Evolutionary conservation across 2,797 vertebrate genomes (phyloP).

Genomic region (Enteromius viviparus): DNA sequence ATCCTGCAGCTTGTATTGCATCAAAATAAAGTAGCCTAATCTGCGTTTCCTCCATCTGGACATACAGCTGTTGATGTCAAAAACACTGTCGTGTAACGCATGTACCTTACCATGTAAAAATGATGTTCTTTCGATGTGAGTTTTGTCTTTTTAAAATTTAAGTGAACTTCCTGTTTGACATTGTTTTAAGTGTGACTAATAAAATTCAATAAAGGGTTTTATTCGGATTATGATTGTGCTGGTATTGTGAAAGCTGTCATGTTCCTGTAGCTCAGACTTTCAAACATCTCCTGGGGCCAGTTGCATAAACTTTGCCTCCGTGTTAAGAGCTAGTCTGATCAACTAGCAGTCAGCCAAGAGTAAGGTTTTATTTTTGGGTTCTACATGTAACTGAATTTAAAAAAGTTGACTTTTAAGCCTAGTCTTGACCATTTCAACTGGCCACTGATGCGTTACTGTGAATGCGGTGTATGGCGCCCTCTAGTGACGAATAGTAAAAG

Average conservation of each 20-base stretch:
- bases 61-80: slow-evolving; percentile 1
- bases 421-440: no score
- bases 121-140: not conserved
- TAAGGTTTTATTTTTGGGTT: no score
- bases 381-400: no score
- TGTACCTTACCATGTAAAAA: not conserved
- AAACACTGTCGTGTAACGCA: not conserved
- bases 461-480: not conserved
- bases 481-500: not conserved
- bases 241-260: not conserved
- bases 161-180: not conserved
- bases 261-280: not conserved
- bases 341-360: no score
- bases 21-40: not conserved
- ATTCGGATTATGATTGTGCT: not conserved
- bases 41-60: slow-evolving; percentile 27
- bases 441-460: no score
- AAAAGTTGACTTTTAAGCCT: no score
- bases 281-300: not conserved
- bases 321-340: no score
- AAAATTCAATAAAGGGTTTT: not conserved
- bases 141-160: not conserved
- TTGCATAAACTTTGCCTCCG: no score
- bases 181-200: not conserved
- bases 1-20: not conserved